phyloP scores from a whole-genome alignment of 2,888 invertebrate species.

The Sphecodes monilicornis region DNA sequence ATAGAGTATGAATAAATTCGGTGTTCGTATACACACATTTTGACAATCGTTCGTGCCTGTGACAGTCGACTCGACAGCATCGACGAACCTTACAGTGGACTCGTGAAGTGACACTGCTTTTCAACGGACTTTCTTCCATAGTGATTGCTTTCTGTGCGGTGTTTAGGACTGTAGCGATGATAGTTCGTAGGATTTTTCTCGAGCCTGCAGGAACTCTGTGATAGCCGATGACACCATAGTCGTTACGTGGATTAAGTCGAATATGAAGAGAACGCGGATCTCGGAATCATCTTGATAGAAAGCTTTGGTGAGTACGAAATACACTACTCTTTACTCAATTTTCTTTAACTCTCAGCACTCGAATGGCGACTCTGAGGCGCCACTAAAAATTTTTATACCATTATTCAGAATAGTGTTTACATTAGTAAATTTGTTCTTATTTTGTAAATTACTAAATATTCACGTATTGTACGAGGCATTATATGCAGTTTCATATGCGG shows the following conservation, averaged over 20 bases:
- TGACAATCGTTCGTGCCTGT: conserved; percentile 67
- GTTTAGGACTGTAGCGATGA: conserved; percentile 50
- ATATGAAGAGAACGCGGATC: conserved; percentile 59
- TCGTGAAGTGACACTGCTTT: conserved; percentile 35
- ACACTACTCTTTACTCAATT: no score
- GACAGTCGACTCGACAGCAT: conserved; percentile 23
- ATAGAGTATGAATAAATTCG: conserved; percentile 25
- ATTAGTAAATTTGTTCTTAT: no score
- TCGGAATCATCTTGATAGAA: conserved; percentile 51
- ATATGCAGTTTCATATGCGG: no score
- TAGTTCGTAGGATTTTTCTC: conserved; percentile 44
- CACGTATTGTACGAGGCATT: no score
- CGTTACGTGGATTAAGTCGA: conserved; percentile 73
- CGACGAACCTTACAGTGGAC: conserved; percentile 23
- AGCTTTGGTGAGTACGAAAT: conserved; percentile 69
- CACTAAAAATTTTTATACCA: no score
- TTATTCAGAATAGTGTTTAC: no score
- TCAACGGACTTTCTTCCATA: conserved; percentile 30
- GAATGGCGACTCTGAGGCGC: no score
- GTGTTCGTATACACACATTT: conserved; percentile 22
- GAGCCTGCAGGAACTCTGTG: conserved; percentile 65
- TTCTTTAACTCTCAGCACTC: no score
- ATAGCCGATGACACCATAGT: conserved; percentile 74
- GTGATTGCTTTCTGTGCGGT: conserved; percentile 43
- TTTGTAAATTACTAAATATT: no score